phyloP scores from a whole-genome alignment of 2,113 vertebrate genomes.

The Gopherus flavomarginatus region DNA sequence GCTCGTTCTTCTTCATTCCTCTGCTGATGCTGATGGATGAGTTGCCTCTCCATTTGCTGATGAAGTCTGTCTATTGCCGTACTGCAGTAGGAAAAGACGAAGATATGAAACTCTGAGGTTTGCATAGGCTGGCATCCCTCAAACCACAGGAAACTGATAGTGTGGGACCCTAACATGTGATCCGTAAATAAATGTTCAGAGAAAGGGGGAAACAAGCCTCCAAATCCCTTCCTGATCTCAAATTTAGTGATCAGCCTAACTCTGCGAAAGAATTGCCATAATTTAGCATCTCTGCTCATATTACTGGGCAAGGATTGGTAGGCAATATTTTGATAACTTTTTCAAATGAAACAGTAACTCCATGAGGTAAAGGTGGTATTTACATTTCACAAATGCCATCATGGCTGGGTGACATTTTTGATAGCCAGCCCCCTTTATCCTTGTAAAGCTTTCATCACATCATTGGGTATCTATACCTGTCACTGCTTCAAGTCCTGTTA shows the following conservation, averaged over 20 bases:
- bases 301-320: conserved; percentile 20
- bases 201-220: conserved; percentile 58
- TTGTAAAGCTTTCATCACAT: conserved; percentile 5
- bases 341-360: conserved; percentile 4
- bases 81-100: conserved; percentile 44
- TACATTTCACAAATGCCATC: not conserved
- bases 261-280: not conserved
- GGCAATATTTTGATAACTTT: not conserved
- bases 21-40: conserved; percentile 69
- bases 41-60: conserved; percentile 50
- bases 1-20: conserved; percentile 66
- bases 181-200: not conserved
- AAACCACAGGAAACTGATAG: conserved; percentile 63
- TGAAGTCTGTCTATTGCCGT: conserved; percentile 48
- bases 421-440: not conserved
- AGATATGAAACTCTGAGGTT: conserved; percentile 56
- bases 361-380: not conserved
- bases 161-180: conserved; percentile 5
- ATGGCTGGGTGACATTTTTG: not conserved
- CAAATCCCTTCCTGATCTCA: conserved; percentile 21
- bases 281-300: conserved; percentile 16
- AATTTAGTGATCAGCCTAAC: conserved; percentile 36
- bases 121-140: conserved; percentile 56
- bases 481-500: not conserved
- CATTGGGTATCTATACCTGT: not conserved